A percentile compares a stretch with the other conserved stretches of the same genome.
These are phyloP conservation scores for Ptilodon capucinus DNA, from an alignment of 2,888 invertebrate species.

Conservation along the genomic window DNA sequence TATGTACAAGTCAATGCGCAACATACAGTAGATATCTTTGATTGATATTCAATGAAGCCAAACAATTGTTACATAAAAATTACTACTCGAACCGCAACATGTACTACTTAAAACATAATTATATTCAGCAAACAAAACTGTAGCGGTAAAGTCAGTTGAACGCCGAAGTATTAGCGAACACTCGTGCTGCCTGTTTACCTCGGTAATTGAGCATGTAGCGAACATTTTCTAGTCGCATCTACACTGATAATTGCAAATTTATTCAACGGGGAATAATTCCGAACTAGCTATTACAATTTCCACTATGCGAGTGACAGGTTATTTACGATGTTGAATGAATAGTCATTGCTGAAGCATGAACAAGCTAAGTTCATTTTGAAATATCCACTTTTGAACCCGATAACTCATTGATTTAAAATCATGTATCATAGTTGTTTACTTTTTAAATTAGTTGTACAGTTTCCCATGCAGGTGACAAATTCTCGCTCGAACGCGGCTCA, in stretches of 20 bases:
- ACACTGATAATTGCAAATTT: constrained; percentile 27
- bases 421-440: not conserved
- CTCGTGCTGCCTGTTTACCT: constrained; percentile 31
- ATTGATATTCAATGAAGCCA: too few species aligned
- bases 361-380: not conserved
- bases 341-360: not conserved
- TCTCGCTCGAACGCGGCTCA: constrained; percentile 9
- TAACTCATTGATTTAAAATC: not conserved
- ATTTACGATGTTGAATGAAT: constrained; percentile 11
- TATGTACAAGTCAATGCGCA: too few species aligned
- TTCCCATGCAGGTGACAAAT: too few species aligned
- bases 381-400: not conserved
- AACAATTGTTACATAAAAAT: too few species aligned
- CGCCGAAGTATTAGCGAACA: constrained; percentile 24
- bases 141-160: constrained; percentile 20
- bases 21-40: too few species aligned
- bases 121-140: constrained; percentile 4
- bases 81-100: too few species aligned
- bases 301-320: constrained; percentile 23
- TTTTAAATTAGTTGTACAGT: too few species aligned
- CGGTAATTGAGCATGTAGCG: constrained; percentile 50
- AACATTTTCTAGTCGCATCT: constrained; percentile 36
- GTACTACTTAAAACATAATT: too few species aligned
- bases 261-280: constrained; percentile 24
- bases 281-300: constrained; percentile 18